Evolutionary conservation across 2,113 vertebrate genomes (phyloP).

Genomic region (Dasyurus viverrinus): DNA sequence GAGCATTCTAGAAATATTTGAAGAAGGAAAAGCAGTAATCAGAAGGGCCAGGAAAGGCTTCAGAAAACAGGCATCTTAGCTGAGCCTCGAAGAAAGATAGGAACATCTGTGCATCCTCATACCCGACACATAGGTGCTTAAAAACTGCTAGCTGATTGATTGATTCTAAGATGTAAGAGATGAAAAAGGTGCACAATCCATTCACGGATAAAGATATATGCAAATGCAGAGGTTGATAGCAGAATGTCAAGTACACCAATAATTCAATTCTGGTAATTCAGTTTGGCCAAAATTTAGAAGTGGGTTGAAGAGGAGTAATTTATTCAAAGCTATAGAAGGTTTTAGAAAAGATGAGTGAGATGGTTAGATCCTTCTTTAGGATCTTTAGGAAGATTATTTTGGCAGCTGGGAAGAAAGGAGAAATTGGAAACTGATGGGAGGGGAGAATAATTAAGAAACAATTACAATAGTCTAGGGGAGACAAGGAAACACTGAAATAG

Average conservation of each 20-base stretch:
- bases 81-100: neutral
- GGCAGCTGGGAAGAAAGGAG: neutral
- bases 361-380: neutral
- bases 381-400: neutral
- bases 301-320: neutral
- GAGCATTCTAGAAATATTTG: neutral
- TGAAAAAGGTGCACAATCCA: neutral
- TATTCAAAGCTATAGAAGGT: neutral
- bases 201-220: neutral
- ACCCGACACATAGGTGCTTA: neutral
- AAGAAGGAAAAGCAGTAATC: neutral
- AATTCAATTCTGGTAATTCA: neutral
- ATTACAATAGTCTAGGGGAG: neutral
- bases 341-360: neutral
- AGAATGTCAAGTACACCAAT: neutral
- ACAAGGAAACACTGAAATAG: neutral
- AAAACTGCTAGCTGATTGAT: neutral
- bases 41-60: neutral
- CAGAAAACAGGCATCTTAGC: neutral
- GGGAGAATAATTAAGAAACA: neutral
- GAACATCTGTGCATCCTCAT: neutral
- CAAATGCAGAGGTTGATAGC: neutral
- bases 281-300: neutral
- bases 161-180: neutral
- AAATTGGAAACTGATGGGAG: neutral